Evolutionary conservation across 1,140 invertebrate species (phyloP), one percentile per base, ranked within the genome.

Genomic region (Wasmannia auropunctata): DNA sequence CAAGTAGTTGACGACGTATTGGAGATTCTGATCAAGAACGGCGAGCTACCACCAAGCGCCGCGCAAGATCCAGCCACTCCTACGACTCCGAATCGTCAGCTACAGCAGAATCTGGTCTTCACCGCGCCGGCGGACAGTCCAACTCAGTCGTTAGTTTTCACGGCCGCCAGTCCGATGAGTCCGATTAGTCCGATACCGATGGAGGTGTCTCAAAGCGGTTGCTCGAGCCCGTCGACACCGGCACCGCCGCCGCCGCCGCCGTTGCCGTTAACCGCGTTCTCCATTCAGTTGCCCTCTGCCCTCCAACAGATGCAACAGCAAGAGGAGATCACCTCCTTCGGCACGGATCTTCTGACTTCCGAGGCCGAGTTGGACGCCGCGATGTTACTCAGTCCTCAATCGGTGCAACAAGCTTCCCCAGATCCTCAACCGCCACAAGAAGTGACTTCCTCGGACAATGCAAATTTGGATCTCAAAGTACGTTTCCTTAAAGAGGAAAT

Each of bases 11-110:
- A 99, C 92, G 98, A 99, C 94, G 98, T 99, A 0, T 94, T 99
- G n/a, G 98, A 99, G 92, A 99, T 99, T 90, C 95, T 99, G 0
- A 99, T 99, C 25, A 97, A 98, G 93, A 98, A 98, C 93, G 98
- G 98, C 60, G 98, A 99, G 92, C 93, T 99, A 25, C 98, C 98
- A 1, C 97, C 98, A 2, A 98, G 98, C 91, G 98, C 98, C 1
- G 98, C 97, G 7, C 96, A 97, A 80, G 97, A 98, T 89, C 97
- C 97, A 14, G 95, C 96, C 6, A 97, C 97, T 0, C 97, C 97
- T n/a, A 96, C 96, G 0, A 96, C 96, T 2, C 96, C 95, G 1
- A 93, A 94, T 89, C 93, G 93, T 62, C 94, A 95, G 63, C 86
- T 95, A 0, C 94, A 94, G 22, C 94, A 95, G 56, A 95, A 95